Evolutionary conservation across 2,888 invertebrate genomes (phyloP).

Genomic region (Petrolisthes cinctipes): DNA sequence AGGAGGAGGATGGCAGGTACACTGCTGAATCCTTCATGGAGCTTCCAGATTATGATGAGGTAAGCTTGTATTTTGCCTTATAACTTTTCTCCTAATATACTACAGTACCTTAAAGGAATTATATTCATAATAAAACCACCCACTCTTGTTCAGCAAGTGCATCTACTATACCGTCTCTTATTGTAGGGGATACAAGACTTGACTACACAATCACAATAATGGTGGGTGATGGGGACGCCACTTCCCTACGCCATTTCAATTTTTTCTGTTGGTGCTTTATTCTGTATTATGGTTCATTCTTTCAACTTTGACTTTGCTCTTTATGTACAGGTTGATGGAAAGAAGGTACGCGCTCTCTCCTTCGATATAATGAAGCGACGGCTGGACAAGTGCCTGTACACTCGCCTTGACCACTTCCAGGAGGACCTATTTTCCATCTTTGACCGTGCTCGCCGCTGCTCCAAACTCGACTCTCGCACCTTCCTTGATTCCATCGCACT

Average conservation of each 20-base stretch:
- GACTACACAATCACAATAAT: too few species aligned
- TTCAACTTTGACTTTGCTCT: background rate
- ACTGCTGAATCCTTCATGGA: conserved; percentile 97
- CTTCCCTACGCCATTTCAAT: too few species aligned
- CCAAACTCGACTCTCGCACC: conserved; percentile 92
- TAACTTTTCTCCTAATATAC: too few species aligned
- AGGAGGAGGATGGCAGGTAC: conserved; percentile 96
- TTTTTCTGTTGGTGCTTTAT: too few species aligned
- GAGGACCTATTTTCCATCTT: conserved; percentile 95
- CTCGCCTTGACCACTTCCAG: conserved; percentile 93
- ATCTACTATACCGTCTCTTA: background rate
- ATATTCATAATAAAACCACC: background rate
- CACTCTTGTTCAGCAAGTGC: background rate
- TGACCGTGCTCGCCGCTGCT: conserved; percentile 86
- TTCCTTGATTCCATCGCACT: conserved; percentile 96
- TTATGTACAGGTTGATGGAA: conserved; percentile 42
- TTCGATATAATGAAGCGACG: conserved; percentile 93
- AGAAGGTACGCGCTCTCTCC: conserved; percentile 84
- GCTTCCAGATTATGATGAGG: conserved; percentile 87
- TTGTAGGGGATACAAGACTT: too few species aligned
- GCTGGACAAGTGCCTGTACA: conserved; percentile 91
- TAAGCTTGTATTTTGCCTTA: conserved; percentile 71
- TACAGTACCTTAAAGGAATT: too few species aligned
- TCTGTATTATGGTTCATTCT: too few species aligned
- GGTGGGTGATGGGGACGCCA: too few species aligned